phyloP scores from a whole-genome alignment of 2,797 vertebrate genomes.

The Sebastes matsubarae region DNA sequence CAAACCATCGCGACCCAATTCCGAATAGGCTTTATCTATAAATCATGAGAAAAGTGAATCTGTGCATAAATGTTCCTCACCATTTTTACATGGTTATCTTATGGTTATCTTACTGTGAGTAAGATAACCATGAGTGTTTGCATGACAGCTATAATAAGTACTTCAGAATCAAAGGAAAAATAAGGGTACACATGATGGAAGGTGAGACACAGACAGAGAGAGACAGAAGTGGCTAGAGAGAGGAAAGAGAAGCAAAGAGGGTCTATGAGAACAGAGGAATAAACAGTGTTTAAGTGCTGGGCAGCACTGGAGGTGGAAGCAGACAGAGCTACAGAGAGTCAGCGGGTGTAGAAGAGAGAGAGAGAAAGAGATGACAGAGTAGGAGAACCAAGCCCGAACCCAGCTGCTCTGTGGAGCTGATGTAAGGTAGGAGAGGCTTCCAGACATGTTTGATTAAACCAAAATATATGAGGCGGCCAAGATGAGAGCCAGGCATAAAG shows the following conservation, averaged over 20 bases:
- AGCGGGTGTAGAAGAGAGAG: background rate
- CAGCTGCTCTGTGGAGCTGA: conserved; percentile 68
- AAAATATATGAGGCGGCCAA: conserved; percentile 60
- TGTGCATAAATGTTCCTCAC: too few species aligned
- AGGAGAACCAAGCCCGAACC: conserved; percentile 32
- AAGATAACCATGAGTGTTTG: background rate
- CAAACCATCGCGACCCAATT: too few species aligned
- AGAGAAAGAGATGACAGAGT: conserved; percentile 40
- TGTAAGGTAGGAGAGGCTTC: conserved; percentile 57
- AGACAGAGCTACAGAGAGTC: conserved; percentile 14
- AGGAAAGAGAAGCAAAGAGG: background rate
- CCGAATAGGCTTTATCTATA: too few species aligned
- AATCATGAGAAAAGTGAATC: too few species aligned
- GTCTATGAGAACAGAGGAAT: background rate
- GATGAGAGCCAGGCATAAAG: conserved; percentile 59
- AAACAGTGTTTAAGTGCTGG: conserved; percentile 20
- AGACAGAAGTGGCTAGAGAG: background rate
- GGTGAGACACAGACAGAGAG: background rate
- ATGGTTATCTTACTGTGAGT: background rate
- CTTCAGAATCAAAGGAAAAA: background rate
- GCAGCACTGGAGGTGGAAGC: background rate
- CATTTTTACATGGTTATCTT: background rate
- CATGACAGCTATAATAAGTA: background rate
- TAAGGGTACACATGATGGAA: background rate
- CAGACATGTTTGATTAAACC: conserved; percentile 76